Evolutionary conservation across 1,140 invertebrate species (phyloP), one percentile per base, ranked within the genome.

Genomic region (Trissolcus basalis): DNA sequence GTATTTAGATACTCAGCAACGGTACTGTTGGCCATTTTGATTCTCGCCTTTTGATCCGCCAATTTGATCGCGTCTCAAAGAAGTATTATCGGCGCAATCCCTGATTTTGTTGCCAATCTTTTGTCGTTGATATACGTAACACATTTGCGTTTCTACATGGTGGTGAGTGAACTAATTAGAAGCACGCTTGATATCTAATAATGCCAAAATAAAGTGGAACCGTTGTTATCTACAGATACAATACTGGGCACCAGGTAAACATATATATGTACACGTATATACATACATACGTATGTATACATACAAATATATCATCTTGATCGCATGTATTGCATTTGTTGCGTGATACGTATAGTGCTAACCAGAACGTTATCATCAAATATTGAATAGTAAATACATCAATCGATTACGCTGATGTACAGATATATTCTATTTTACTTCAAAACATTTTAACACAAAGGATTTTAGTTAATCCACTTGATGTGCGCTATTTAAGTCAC

Each of bases 31-130:
- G 39, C 54, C 55, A 68, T 76, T 79, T 76, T 65, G 64, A 64
- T 61, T 65, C 49, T 59, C 39, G 55, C 33, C 65, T 71, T 69
- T 73, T 67, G 50, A 71, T 65, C 70, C 76, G 70, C 73, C 80
- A 79, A 81, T 78, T 80, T 77, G 59, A 80, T 81, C 76, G 59
- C 41, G 33, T 45, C 47, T 58, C 35, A 15, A 68, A 50, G 45
- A 48, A 16, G 76, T 65, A 63, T 73, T 72, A 77, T 77, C 59
- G 65, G 72, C 61, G 59, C 75, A 73, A 63, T 65, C 69, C 45
- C 54, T 43, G 32, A 60, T 63, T 43, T 54, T 53, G 54, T 72
- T 82, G 81, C 79, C 81, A 82, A 82, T 77, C 69, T 79, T 67
- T 71, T 49, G 13, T 53, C 65, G 61, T 13, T 58, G 41, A 33